Base-by-base conservation (phyloP, 2,888 invertebrate genomes). In the Dryobotodes eremita region DNA sequence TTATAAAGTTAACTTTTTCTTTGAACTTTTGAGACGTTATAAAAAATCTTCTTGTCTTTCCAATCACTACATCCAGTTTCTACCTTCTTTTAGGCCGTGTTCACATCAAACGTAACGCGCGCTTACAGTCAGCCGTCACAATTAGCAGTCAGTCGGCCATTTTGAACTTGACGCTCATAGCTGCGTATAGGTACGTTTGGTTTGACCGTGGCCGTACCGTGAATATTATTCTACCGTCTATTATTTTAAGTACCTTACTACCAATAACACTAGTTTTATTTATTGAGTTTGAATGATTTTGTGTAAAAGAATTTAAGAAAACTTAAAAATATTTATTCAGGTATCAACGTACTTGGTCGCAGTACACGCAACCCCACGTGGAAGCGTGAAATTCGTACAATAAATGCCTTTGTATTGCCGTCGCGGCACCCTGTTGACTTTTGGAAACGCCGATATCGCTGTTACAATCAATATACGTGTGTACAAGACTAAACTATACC, bases 301-400 rank as follows among this genome's bases (percentile, higher is more conserved):
- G 20, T 20, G 26, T 17, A 61, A 36, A 10, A 36, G 1, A 62
- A 36, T 62, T 62, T 11, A 20, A 5, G 11, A 20, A 62, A 62
- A 36, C 20, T 62, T 4, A 31, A 8, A 10, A 36, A 62, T 0
- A 53, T 23, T 68, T 42, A 20, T 36, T 3, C 68, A 90, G 94
- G 92, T 92, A 94, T 92, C 93, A 94, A 94, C 50, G 0, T 0
- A 2, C 0, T 1, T 1, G 0, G 59, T 84, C 89, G 69, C 69
- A 7, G 80, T 93, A 92, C 71, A 90, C 23, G 70, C 87, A 91
- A 92, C 96, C 96, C 96, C 93, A 94, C 92, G 91, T 92, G 93
- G 92, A 91, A 95, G 95, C 96, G 96, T 96, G 95, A 96, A 96
- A 96, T 96, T 95, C 95, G 95, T 95, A 95, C 96, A 96, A 97